Percentiles rank a stretch among this genome's conserved stretches.
These are phyloP conservation scores for Gallinago undulata DNA, from an alignment of 2,113 vertebrate species.

Conservation along the genomic window DNA sequence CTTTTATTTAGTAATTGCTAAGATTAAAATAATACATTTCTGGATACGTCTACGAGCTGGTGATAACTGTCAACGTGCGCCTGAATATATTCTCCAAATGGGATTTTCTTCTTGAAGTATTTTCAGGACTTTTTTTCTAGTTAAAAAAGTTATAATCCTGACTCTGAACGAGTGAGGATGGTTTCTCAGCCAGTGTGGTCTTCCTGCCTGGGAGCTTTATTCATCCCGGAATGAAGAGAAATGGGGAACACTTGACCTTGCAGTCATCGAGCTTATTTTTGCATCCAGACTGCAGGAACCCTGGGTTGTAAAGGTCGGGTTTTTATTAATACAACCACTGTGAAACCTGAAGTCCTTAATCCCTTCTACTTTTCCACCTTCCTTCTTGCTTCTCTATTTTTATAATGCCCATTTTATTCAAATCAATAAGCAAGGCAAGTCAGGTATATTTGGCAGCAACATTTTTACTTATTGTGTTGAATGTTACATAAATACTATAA, in stretches of 20 bases:
- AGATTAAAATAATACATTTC: not conserved
- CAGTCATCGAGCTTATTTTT: not conserved
- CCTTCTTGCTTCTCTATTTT: not conserved
- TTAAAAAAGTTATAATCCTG: not conserved
- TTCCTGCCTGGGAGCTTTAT: not conserved
- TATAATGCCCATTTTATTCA: not conserved
- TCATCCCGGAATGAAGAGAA: not conserved
- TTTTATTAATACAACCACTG: not conserved
- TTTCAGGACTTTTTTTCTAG: not conserved
- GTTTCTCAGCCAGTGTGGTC: not conserved
- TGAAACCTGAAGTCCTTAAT: not conserved
- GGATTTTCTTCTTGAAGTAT: not conserved
- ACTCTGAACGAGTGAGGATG: not conserved
- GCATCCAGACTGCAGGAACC: not conserved
- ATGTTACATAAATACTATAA: conserved; percentile 33
- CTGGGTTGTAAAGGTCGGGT: rapidly evolving
- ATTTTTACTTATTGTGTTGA: not conserved
- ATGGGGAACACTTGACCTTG: not conserved
- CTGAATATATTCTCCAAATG: not conserved
- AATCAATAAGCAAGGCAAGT: not conserved
- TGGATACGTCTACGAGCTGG: not conserved
- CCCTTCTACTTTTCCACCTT: not conserved
- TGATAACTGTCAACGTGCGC: not conserved
- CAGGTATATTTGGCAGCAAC: not conserved
- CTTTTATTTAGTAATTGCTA: conserved; percentile 27